These are phyloP conservation scores for Cheilosia pagana DNA, from an alignment of 2,888 invertebrate species.

Conservation along the genomic window DNA sequence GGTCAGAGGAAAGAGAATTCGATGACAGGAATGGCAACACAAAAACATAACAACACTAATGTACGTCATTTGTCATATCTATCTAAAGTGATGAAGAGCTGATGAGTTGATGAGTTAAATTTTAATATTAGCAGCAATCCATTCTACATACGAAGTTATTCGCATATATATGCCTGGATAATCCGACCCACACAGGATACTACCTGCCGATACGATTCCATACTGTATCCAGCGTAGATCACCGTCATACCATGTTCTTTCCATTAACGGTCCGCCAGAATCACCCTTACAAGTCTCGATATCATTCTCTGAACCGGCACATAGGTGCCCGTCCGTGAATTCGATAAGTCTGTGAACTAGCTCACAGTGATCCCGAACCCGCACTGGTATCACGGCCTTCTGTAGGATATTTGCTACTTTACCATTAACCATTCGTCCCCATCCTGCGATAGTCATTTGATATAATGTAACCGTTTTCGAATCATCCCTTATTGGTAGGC, in stretches of 20 bases:
- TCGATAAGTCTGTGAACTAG: constrained; percentile 79
- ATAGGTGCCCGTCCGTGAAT: constrained; percentile 82
- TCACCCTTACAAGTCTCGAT: constrained; percentile 71
- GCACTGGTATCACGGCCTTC: constrained; percentile 77
- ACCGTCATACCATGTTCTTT: no score
- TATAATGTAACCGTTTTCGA: constrained; percentile 32
- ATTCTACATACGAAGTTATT: constrained; percentile 84
- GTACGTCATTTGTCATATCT: no score
- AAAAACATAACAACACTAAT: no score
- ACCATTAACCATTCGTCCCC: constrained; percentile 79
- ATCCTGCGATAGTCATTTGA: constrained; percentile 79
- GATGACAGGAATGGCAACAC: no score
- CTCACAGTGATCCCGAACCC: constrained; percentile 76
- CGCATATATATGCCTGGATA: constrained; percentile 86
- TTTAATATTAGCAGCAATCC: constrained; percentile 83
- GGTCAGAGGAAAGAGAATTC: no score
- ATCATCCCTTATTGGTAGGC: constrained; percentile 78
- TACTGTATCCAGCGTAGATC: constrained; percentile 79
- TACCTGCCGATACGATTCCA: constrained; percentile 88
- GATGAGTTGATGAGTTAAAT: no score
- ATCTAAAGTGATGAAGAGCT: no score
- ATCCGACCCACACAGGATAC: constrained; percentile 83
- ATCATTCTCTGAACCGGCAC: constrained; percentile 84
- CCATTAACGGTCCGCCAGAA: constrained; percentile 79
- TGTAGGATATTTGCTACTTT: constrained; percentile 70